These are phyloP conservation scores for Dromiciops gliroides DNA, from an alignment of 2,113 vertebrate genomes.

Conservation along the genomic window DNA sequence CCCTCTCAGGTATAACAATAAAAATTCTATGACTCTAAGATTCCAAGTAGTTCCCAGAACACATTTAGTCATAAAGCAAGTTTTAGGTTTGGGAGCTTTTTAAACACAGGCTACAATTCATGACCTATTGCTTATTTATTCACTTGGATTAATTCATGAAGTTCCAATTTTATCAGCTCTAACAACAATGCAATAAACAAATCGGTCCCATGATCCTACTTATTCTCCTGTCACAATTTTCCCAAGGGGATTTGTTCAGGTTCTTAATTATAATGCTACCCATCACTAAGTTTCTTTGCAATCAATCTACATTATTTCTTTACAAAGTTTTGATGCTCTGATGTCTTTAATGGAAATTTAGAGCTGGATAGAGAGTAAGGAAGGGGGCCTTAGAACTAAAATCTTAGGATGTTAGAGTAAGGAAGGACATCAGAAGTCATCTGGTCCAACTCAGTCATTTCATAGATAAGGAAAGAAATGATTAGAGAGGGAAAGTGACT, in stretches of 20 bases:
- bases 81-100: constrained; percentile 20
- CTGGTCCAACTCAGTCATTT: background rate
- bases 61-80: constrained; percentile 30
- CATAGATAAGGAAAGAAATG: background rate
- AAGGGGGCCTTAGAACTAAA: background rate
- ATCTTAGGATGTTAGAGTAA: background rate
- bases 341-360: constrained; percentile 33
- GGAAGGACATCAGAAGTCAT: background rate
- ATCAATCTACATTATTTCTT: constrained; percentile 9
- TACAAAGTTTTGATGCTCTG: constrained; percentile 20
- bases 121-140: constrained; percentile 6
- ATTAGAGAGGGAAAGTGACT: background rate
- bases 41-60: background rate
- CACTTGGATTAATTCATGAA: constrained; percentile 63
- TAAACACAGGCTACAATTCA: constrained; percentile 5
- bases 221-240: background rate
- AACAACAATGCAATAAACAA: constrained; percentile 54
- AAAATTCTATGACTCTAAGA: background rate
- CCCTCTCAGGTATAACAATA: background rate
- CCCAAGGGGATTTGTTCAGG: constrained; percentile 38
- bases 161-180: constrained; percentile 38
- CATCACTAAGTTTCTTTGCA: background rate
- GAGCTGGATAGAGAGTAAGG: background rate
- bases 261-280: constrained; percentile 28
- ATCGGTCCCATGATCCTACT: constrained; percentile 54